A percentile compares a stretch with the other conserved stretches of the same genome.
Evolutionary conservation across 2,113 vertebrate genomes (phyloP).

Genomic region (Cyphomyrus plagiostoma): DNA sequence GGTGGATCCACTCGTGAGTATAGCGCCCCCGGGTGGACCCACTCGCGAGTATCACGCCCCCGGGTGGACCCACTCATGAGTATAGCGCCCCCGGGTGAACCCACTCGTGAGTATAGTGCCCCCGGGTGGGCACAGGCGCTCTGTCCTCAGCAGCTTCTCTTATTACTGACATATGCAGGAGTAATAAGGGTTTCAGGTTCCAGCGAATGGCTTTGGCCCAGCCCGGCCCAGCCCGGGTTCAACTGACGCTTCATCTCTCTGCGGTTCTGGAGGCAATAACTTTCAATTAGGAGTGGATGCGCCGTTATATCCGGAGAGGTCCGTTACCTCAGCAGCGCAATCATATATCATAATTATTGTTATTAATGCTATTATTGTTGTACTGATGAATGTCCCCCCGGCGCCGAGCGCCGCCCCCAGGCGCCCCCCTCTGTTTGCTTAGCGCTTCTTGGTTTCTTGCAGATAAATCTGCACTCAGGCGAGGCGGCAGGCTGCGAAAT

Average conservation of each 20-base stretch:
- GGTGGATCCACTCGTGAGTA: constrained; percentile 29
- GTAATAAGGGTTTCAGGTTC: constrained; percentile 59
- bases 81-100: neutral
- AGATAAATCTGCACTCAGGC: neutral
- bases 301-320: constrained; percentile 12
- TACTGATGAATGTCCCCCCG: constrained; percentile 16
- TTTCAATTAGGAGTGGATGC: constrained; percentile 29
- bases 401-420: neutral
- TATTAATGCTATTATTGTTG: constrained; percentile 29
- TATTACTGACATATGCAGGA: constrained; percentile 75
- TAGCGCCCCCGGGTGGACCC: neutral
- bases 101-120: neutral
- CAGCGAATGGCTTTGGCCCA: constrained; percentile 57
- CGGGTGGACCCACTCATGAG: constrained; percentile 29
- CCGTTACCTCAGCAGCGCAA: constrained; percentile 19
- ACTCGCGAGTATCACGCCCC: neutral
- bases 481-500: neutral
- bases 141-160: constrained; percentile 62
- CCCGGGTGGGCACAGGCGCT: constrained; percentile 46
- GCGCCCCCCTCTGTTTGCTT: neutral
- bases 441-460: neutral
- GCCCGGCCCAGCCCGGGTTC: neutral
- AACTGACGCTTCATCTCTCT: constrained; percentile 10
- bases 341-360: constrained; percentile 30
- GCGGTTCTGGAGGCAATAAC: constrained; percentile 25